Evolutionary conservation across 2,888 invertebrate species (phyloP).

Genomic region (Augochlorella aurata): DNA sequence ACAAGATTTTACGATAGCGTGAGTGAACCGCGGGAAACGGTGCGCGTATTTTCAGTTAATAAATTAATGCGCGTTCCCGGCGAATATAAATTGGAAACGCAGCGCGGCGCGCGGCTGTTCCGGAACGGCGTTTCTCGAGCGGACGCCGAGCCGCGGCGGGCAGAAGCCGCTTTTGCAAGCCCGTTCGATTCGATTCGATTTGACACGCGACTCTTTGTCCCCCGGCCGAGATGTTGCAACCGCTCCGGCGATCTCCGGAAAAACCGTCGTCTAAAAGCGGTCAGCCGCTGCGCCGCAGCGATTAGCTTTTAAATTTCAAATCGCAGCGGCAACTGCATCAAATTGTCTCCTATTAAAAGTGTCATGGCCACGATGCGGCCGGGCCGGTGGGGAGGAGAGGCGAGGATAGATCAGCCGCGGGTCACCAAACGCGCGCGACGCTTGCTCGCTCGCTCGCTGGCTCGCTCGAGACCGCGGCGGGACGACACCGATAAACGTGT

Average conservation of each 20-base stretch:
- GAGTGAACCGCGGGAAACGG: slow-evolving; percentile 27
- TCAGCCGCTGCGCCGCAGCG: slow-evolving; percentile 52
- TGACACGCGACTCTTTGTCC: no score
- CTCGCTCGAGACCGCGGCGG: neutral
- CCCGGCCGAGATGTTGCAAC: neutral
- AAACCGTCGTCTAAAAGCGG: slow-evolving; percentile 21
- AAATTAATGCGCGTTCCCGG: slow-evolving; percentile 32
- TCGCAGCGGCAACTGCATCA: slow-evolving; percentile 76
- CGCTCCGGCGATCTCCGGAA: slow-evolving; percentile 28
- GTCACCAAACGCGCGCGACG: slow-evolving; percentile 40
- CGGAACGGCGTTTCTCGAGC: neutral
- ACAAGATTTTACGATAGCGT: slow-evolving; percentile 38
- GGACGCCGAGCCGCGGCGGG: no score
- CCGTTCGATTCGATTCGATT: neutral
- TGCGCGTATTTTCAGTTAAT: slow-evolving; percentile 38
- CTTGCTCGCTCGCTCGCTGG: neutral
- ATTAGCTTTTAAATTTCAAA: slow-evolving; percentile 78
- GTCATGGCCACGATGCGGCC: slow-evolving; percentile 75
- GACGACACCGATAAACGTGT: neutral
- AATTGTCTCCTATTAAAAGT: slow-evolving; percentile 81
- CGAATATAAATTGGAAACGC: neutral
- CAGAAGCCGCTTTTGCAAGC: no score
- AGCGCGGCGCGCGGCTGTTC: neutral
- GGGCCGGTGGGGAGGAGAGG: neutral
- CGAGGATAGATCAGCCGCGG: slow-evolving; percentile 50